These are phyloP conservation scores for Ptiloglossa arizonensis DNA, from an alignment of 1,140 invertebrate genomes.

Conservation along the genomic window DNA sequence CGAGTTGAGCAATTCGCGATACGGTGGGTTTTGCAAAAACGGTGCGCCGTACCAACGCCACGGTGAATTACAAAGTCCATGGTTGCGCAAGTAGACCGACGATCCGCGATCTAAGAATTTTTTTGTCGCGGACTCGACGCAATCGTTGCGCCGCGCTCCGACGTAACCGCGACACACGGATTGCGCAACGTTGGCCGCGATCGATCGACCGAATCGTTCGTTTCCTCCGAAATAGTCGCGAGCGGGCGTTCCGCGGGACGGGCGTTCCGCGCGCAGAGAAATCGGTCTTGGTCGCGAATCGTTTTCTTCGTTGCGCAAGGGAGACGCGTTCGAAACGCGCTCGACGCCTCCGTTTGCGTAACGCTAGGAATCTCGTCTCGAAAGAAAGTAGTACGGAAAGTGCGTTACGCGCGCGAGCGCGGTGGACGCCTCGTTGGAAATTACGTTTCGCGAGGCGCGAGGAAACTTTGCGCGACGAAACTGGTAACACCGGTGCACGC, in stretches of 20 bases:
- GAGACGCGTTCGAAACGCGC: background rate
- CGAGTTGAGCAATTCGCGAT: background rate
- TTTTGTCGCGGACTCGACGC: background rate
- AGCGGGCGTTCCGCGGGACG: no score
- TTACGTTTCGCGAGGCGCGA: background rate
- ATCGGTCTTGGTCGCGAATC: no score
- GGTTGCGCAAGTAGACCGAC: constrained; percentile 12
- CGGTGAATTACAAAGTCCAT: background rate
- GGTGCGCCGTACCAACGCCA: background rate
- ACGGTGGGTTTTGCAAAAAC: background rate
- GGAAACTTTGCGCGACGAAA: no score
- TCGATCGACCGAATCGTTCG: background rate
- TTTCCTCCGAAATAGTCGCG: background rate
- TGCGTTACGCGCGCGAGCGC: background rate
- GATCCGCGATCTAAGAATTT: constrained; percentile 2
- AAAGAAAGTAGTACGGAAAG: background rate
- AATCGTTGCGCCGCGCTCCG: background rate
- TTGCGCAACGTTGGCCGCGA: constrained; percentile 10
- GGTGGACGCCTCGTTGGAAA: background rate
- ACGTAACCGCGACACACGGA: background rate
- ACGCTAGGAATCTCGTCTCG: background rate
- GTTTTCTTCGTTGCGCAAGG: background rate
- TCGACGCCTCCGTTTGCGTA: background rate
- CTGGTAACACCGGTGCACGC: background rate
- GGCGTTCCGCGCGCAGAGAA: background rate